These are phyloP conservation scores for Pissodes strobi DNA, from an alignment of 1,140 invertebrate species.

Conservation along the genomic window DNA sequence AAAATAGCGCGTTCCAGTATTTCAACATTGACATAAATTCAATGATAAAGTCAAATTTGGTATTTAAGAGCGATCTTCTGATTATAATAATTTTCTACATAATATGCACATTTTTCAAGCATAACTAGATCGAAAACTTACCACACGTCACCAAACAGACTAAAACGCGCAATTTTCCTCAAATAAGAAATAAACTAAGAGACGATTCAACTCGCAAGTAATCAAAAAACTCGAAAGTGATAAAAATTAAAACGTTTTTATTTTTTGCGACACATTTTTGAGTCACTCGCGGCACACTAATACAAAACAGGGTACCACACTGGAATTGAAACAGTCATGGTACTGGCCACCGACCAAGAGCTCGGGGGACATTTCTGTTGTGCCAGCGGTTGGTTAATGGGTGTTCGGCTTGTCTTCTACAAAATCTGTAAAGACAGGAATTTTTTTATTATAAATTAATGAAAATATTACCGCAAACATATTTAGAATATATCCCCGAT, in stretches of 20 bases:
- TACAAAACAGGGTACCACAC: slow-evolving; percentile 9
- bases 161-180: slow-evolving; percentile 11
- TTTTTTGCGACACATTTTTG: slow-evolving; percentile 17
- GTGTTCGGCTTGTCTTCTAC: background rate
- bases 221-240: slow-evolving; percentile 8
- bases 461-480: too few relatives aligned
- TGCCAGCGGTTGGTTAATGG: slow-evolving; percentile 10
- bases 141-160: too few relatives aligned
- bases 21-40: too few relatives aligned
- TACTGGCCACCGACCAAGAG: slow-evolving; percentile 15
- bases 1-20: slow-evolving; percentile 5
- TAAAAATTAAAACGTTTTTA: slow-evolving; percentile 15
- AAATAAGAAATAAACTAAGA: slow-evolving; percentile 7
- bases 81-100: too few relatives aligned
- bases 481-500: too few relatives aligned
- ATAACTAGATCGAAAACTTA: too few relatives aligned
- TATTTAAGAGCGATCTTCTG: too few relatives aligned
- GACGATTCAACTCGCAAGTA: too few relatives aligned
- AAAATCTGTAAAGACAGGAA: slow-evolving; percentile 13
- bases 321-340: slow-evolving; percentile 7
- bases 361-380: background rate
- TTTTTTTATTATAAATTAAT: too few relatives aligned
- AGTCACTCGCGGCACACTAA: slow-evolving; percentile 13
- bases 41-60: too few relatives aligned
- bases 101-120: too few relatives aligned